Conservation (phyloP, 2,888 invertebrate species). For the Tromatobia lineatoria region DNA sequence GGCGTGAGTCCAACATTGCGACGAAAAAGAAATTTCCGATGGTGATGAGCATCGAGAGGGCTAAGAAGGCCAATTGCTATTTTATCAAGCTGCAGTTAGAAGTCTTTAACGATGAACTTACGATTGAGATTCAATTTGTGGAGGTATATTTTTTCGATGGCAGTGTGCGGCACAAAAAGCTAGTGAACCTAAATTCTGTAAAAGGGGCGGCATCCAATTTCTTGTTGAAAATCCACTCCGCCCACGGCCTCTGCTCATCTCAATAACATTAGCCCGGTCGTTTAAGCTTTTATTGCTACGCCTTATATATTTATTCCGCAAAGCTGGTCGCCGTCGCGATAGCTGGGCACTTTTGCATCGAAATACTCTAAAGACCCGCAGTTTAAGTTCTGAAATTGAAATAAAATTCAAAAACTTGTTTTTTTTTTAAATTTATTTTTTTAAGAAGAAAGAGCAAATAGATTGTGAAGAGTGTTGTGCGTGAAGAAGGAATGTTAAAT, state of each 20-base stretch:
- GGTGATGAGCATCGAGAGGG: slow-evolving; percentile 44
- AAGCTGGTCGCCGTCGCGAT: slow-evolving; percentile 40
- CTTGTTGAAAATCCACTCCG: slow-evolving; percentile 78
- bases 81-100: slow-evolving; percentile 78
- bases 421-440: not conserved
- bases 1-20: slow-evolving; percentile 52
- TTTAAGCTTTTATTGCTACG: slow-evolving; percentile 80
- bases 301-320: slow-evolving; percentile 74
- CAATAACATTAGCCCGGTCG: slow-evolving; percentile 83
- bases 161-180: slow-evolving; percentile 58
- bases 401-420: not conserved
- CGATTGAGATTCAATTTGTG: slow-evolving; percentile 77
- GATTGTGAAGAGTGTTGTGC: too few relatives aligned
- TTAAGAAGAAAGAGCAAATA: too few relatives aligned
- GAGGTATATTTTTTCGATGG: slow-evolving; percentile 58
- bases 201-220: slow-evolving; percentile 79
- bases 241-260: slow-evolving; percentile 80
- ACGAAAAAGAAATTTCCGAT: slow-evolving; percentile 51
- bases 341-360: slow-evolving; percentile 35
- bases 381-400: not conserved
- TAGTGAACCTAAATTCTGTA: slow-evolving; percentile 75
- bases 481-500: too few relatives aligned
- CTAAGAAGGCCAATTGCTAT: slow-evolving; percentile 67
- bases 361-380: not conserved
- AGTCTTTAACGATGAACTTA: slow-evolving; percentile 73